Evolutionary conservation across 2,888 invertebrate genomes (phyloP).

Genomic region (Thereva unica): DNA sequence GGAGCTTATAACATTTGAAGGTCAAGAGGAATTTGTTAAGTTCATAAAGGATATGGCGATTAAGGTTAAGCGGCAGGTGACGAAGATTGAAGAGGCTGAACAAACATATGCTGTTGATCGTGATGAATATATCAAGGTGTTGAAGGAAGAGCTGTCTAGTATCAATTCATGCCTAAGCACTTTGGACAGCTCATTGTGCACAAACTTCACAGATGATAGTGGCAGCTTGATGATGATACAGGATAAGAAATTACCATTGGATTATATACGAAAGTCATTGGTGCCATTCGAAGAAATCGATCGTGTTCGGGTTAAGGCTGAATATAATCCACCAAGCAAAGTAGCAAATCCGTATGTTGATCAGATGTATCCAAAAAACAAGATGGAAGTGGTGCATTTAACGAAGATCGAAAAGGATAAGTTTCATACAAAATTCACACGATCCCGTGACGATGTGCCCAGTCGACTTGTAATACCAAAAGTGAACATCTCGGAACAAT

Average conservation of each 20-base stretch:
- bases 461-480: conserved; percentile 16
- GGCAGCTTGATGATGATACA: conserved; percentile 53
- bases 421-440: no score
- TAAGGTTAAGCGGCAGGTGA: conserved; percentile 43
- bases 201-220: conserved; percentile 55
- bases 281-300: conserved; percentile 56
- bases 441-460: no score
- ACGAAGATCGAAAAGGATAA: no score
- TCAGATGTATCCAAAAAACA: conserved; percentile 54
- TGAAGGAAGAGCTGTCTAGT: conserved; percentile 53
- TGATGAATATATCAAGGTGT: conserved; percentile 46
- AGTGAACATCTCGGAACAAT: conserved; percentile 20
- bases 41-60: conserved; percentile 43
- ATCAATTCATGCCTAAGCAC: conserved; percentile 55
- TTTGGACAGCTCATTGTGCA: conserved; percentile 53
- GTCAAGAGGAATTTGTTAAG: background rate
- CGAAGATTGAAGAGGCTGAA: conserved; percentile 19
- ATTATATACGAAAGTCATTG: conserved; percentile 53
- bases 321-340: conserved; percentile 50
- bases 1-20: no score
- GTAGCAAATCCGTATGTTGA: conserved; percentile 51
- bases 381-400: conserved; percentile 43
- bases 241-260: conserved; percentile 53
- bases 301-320: conserved; percentile 50
- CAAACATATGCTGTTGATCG: conserved; percentile 46